Conservation (phyloP, 2,113 vertebrate species). For the Apteryx owenii region DNA sequence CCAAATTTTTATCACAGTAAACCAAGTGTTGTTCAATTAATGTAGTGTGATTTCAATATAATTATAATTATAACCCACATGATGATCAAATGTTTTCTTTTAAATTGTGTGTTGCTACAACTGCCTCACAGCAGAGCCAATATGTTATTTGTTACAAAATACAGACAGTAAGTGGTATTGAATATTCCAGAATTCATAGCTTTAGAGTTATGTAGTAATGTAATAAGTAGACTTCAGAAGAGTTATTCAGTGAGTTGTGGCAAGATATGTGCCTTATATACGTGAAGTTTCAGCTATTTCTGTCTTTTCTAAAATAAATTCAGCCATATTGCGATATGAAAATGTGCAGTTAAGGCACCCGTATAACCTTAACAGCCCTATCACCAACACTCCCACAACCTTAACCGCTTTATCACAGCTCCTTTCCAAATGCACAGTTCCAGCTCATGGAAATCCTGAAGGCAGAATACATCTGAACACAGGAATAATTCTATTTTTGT, state of each 20-base stretch:
- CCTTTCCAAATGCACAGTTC: background rate
- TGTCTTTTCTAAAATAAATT: slow-evolving; percentile 25
- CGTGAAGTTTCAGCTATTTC: background rate
- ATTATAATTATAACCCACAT: background rate
- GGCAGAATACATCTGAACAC: background rate
- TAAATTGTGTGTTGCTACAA: background rate
- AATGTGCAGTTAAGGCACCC: background rate
- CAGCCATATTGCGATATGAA: background rate
- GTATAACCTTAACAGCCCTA: background rate
- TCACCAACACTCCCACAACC: background rate
- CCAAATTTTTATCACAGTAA: background rate
- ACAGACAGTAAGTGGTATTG: background rate
- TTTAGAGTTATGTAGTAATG: background rate
- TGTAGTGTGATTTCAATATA: background rate
- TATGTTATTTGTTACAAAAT: slow-evolving; percentile 13
- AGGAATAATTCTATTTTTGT: slow-evolving; percentile 30
- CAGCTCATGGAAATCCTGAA: background rate
- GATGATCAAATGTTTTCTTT: background rate
- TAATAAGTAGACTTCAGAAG: background rate
- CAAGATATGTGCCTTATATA: background rate
- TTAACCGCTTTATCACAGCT: background rate
- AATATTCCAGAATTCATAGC: background rate
- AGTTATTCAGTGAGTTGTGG: background rate
- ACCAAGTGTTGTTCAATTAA: background rate
- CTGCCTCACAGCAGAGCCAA: background rate